Base-by-base conservation (phyloP, 1,140 invertebrate species). In the Bombus difficillimus region DNA sequence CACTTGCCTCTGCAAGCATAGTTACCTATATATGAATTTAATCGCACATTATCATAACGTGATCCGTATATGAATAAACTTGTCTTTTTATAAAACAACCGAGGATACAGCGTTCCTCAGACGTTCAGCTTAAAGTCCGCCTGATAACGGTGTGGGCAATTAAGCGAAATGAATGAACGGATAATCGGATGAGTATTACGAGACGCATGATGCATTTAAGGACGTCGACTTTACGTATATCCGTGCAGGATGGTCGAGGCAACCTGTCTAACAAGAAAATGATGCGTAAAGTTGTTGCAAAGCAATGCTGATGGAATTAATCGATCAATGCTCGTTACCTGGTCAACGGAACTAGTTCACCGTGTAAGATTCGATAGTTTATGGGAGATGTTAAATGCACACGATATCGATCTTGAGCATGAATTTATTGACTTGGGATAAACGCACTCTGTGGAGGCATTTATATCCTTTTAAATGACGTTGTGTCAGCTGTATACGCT, bases 221-320 rank as follows among this genome's bases (percentile, higher is more conserved):
- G 76, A 84, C 76, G 69, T 72, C 69, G 41, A 47, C 57, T 28
- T 59, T 53, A 53, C 47, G 47, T 53, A 53, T 53, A 53, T 53
- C 47, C 47, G 47, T 53, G 75, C 57, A 57, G 74, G 62, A 75
- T 75, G 37, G 41, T 18, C 10, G 73, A 22, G 53, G 25, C 41
- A 84, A 84, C 75, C 83, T 80, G 83, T 84, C 71, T 62, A 84
- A 47, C 83, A 15, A 72, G 75, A 84, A 84, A 84, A 84, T 62
- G 15, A 25, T 41, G 62, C 47, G 66, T 10, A 39, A 78, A 71
- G 64, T 32, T 13, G 32, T 28, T 8, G 75, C 43, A 15, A 18
- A 47, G 5, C 1, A 37, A 83, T 78, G 12, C 74, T 22, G 47
- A 53, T 6, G 34, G 25, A 39, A 76, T 78, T 84, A 78, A 78